These are phyloP conservation scores for Coenobita brevimanus DNA, from an alignment of 1,140 invertebrate genomes.

Conservation along the genomic window DNA sequence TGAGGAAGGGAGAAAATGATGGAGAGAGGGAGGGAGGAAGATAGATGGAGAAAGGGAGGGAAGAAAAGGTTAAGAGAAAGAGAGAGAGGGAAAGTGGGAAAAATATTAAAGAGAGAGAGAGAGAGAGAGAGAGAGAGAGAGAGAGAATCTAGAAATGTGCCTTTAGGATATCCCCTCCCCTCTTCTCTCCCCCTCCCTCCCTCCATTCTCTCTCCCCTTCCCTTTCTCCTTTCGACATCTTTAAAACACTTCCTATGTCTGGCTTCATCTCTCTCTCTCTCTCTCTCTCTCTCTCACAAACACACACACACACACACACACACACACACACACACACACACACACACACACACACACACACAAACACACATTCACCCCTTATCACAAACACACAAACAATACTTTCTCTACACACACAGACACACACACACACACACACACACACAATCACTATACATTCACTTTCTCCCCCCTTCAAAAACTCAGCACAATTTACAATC, in stretches of 20 bases:
- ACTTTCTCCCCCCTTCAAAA: no score
- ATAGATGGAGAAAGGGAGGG: not conserved
- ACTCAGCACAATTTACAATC: no score
- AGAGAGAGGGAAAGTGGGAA: not conserved
- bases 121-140: slow-evolving; percentile 19
- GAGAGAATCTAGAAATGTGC: not conserved
- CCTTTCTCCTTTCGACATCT: not conserved
- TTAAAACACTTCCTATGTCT: not conserved
- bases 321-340: not conserved
- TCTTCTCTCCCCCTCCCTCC: not conserved
- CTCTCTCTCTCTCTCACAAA: no score
- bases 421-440: no score
- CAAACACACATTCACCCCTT: not conserved
- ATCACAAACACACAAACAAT: not conserved
- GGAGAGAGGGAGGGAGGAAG: not conserved
- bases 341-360: no score
- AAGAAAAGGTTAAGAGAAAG: no score
- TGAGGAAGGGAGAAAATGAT: not conserved
- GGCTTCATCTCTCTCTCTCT: not conserved
- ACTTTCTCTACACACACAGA: not conserved
- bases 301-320: no score
- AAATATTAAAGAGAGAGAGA: not conserved
- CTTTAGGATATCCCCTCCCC: not conserved
- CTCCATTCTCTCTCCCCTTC: not conserved
- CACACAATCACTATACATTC: no score